phyloP scores from a whole-genome alignment of 1,140 invertebrate species.

The Meteorus sp. region DNA sequence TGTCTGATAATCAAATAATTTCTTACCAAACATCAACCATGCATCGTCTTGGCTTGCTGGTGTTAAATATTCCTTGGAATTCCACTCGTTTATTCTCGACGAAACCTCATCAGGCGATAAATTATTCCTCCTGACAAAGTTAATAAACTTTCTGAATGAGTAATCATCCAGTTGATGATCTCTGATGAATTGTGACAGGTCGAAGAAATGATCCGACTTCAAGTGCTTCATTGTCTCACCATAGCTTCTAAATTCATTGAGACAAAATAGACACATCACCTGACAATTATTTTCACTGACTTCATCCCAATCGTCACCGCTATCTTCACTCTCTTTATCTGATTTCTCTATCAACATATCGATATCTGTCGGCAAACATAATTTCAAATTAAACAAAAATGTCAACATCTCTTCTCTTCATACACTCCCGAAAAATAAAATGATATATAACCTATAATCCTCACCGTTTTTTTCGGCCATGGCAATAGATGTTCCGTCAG shows the following conservation, averaged over 20 bases:
- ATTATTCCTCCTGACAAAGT: conserved; percentile 76
- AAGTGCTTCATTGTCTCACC: conserved; percentile 59
- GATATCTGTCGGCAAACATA: no score
- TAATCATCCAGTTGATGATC: conserved; percentile 80
- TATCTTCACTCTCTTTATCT: conserved; percentile 48
- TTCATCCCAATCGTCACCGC: conserved; percentile 60
- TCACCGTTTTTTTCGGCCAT: no score
- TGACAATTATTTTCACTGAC: conserved; percentile 47
- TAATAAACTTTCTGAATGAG: conserved; percentile 85
- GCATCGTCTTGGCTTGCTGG: conserved; percentile 77
- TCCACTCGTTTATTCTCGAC: conserved; percentile 64
- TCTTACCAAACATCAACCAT: conserved; percentile 81
- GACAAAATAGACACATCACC: conserved; percentile 64
- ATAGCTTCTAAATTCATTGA: conserved; percentile 48
- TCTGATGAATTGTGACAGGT: conserved; percentile 67
- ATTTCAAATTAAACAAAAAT: no score
- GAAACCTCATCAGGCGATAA: conserved; percentile 63
- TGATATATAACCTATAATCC: no score
- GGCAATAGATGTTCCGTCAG: no score
- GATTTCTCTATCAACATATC: no score
- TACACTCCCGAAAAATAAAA: no score
- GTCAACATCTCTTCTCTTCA: no score
- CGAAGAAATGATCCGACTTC: conserved; percentile 66
- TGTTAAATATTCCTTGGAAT: conserved; percentile 78
- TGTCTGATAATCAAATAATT: conserved; percentile 10